Evolutionary conservation across 1,140 invertebrate genomes (phyloP), one percentile per base, ranked within the genome.

Genomic region (Drosophila bifasciata): DNA sequence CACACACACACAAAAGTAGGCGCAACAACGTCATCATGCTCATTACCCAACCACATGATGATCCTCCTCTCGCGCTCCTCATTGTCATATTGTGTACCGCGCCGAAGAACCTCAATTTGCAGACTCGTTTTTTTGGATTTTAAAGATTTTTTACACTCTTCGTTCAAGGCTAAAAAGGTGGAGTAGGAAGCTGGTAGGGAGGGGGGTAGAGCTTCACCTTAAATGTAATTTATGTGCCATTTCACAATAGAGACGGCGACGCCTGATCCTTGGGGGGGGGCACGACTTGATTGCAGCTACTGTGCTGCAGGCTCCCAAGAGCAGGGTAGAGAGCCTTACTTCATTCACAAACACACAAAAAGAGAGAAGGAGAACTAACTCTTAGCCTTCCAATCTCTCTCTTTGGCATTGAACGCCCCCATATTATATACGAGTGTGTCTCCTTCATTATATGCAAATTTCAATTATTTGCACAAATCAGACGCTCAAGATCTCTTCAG

Each of bases 391-490:
- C 23, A 8, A 5, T 19, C 44, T 40, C 8, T 28, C n/a, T 8
- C 41, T 41, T 25, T 56, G 45, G 19, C 57, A 68, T 68, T 60
- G 45, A 59, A 64, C 59, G 66, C 52, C 76, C 62, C 66, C 75
- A 62, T 55, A 60, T 2, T 1, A 60, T 3, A 21, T 13, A 15
- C 21, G 19, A 2, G 59, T 48, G 59, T 48, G 56, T 49, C 49
- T 60, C 78, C 70, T 86, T 78, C 84, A 88, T 86, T 86, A 89
- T 89, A 88, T 88, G 83, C 83, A 88, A 88, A 88, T 88, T 88
- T 88, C 83, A 88, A 88, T 88, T 88, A 88, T 88, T 88, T 88
- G 84, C 84, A 88, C 84, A 88, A 86, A 86, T 86, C 81, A 86
- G 83, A 69, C 83, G 73, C 77, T 66, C 63, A 85, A 85, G 81